Evolutionary conservation across 2,113 vertebrate genomes (phyloP), one percentile per base, ranked within the genome.

Genomic region (Oryzias curvinotus): DNA sequence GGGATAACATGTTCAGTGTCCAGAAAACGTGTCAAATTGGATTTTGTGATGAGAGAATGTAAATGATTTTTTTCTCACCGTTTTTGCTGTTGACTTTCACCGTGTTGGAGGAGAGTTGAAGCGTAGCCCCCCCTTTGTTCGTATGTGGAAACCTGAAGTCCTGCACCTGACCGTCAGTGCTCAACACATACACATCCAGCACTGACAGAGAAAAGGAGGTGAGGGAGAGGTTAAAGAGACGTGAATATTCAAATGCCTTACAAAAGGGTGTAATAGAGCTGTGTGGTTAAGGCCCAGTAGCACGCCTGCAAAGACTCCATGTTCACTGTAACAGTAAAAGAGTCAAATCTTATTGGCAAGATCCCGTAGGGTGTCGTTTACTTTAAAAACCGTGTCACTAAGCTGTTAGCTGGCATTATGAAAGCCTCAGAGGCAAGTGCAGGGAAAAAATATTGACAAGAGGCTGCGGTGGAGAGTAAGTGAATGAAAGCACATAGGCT

Each of bases 31-130:
- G 30, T 28, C 26, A 28, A 28, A 28, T 5, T 28, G 5, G 26
- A 28, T 4, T 28, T 28, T 36, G 28, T 14, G 52, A 36, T 19
- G 17, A 23, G 4, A 36, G 23, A 26, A 5, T 43, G 57, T 58
- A 3, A 14, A 5, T 14, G 12, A 41, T 7, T 30, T 1, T 2
- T 53, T 1, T 65, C 94, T 93, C 87, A 99, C 97, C 96, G 0
- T 96, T 99, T 82, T 96, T 95, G 87, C 96, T 99, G 93, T 99
- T 98, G 79, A 96, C 94, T 83, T 99, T 98, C 88, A 99, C 95
- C 0, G 96, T 98, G 88, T 95, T 96, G 61, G 96, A 94, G 8
- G 96, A 98, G 15, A 99, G 93, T 60, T 97, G 95, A 74, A 99
- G 96, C 2, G 94, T 93, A 28, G 95, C 94, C 73, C 94, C 96